Percentiles rank a stretch among this genome's conserved stretches.
phyloP scores from a whole-genome alignment of 1,140 invertebrate genomes.

The Macrosteles quadrilineatus region DNA sequence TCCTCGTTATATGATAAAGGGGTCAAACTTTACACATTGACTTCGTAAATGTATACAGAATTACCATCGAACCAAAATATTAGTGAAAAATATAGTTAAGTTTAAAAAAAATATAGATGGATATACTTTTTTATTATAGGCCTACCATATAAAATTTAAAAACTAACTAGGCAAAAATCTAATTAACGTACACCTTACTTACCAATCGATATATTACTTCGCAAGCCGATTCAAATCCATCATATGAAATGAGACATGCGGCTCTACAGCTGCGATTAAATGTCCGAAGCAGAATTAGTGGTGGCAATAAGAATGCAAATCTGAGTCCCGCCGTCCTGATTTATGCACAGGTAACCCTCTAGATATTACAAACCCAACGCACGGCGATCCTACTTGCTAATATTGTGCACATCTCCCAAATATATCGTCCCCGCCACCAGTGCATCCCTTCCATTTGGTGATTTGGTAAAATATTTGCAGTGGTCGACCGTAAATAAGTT shows the following conservation, averaged over 20 bases:
- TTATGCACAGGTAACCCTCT: neutral
- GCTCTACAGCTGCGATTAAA: neutral
- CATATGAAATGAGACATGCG: neutral
- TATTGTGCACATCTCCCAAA: neutral
- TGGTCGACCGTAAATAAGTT: neutral
- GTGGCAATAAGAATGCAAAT: constrained; percentile 14
- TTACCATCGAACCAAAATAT: too few species aligned
- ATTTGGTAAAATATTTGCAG: constrained; percentile 1
- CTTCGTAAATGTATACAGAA: too few species aligned
- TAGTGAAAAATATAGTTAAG: too few species aligned
- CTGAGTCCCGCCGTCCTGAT: neutral
- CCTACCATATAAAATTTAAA: too few species aligned
- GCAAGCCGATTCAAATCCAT: too few species aligned
- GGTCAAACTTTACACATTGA: too few species aligned
- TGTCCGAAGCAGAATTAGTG: neutral
- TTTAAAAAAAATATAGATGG: too few species aligned
- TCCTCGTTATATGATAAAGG: too few species aligned
- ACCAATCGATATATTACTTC: too few species aligned
- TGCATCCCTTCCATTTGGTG: constrained; percentile 6
- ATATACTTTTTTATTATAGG: too few species aligned
- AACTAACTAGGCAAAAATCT: too few species aligned
- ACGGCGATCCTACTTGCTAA: neutral
- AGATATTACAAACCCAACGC: neutral
- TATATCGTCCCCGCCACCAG: neutral
- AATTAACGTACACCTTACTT: too few species aligned